Evolutionary conservation across 2,113 vertebrate species (phyloP).

Genomic region (Bubalus kerabau): DNA sequence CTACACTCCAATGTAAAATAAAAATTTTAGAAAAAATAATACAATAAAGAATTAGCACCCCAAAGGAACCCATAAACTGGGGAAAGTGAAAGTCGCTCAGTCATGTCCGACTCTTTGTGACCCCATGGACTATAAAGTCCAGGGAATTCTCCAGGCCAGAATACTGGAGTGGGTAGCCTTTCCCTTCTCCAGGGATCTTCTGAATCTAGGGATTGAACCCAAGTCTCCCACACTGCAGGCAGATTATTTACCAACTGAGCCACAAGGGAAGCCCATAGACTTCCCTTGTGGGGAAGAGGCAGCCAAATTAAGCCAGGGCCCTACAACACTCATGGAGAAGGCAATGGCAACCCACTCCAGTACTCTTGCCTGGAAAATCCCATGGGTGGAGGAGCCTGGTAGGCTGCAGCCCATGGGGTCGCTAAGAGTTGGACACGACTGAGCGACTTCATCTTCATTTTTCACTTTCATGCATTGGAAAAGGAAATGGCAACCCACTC

Average conservation of each 20-base stretch:
- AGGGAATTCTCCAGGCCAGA: not conserved
- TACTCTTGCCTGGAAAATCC: too few species aligned
- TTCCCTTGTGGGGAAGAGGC: not conserved
- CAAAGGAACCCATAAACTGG: not conserved
- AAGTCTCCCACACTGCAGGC: not conserved
- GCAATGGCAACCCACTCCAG: too few species aligned
- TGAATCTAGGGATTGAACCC: fast-evolving
- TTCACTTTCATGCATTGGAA: too few species aligned
- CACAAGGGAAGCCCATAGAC: not conserved
- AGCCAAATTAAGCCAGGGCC: not conserved
- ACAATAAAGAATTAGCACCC: not conserved
- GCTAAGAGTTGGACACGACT: fast-evolving
- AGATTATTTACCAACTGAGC: not conserved
- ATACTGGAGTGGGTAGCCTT: not conserved
- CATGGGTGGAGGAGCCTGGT: too few species aligned
- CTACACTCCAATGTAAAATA: not conserved
- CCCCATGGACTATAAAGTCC: not conserved
- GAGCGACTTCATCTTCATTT: too few species aligned
- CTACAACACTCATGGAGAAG: not conserved
- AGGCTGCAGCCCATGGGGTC: too few species aligned
- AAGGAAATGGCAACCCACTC: too few species aligned
- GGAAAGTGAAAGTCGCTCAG: not conserved
- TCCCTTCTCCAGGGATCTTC: not conserved
- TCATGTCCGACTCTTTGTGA: not conserved
- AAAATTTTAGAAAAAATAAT: not conserved